Conservation (phyloP, 2,888 invertebrate genomes). For the Erebia epiphron region DNA sequence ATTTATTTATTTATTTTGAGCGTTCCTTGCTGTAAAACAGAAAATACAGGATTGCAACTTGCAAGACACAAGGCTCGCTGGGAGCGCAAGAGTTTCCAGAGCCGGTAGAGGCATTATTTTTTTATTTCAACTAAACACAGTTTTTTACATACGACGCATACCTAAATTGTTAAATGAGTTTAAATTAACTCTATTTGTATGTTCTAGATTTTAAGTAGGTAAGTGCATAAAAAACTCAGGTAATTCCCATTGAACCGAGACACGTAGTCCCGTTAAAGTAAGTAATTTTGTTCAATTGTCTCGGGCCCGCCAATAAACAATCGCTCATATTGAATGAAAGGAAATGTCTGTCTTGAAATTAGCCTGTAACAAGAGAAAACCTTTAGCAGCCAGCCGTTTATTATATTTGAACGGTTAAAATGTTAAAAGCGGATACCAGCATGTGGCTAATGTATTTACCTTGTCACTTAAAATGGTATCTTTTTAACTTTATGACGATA, state of each 20-base stretch:
- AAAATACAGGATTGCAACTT: too few species aligned
- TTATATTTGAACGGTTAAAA: constrained; percentile 74
- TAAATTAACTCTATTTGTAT: too few species aligned
- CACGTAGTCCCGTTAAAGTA: constrained; percentile 65
- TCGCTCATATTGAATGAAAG: constrained; percentile 82
- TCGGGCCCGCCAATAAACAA: constrained; percentile 77
- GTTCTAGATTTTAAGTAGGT: not conserved
- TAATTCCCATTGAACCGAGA: constrained; percentile 46
- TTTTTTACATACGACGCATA: too few species aligned
- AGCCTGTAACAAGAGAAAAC: constrained; percentile 79
- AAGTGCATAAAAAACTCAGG: constrained; percentile 37
- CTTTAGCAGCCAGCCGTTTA: constrained; percentile 73
- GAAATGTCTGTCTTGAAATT: constrained; percentile 81
- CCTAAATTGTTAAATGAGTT: too few species aligned
- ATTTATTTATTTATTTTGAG: too few species aligned
- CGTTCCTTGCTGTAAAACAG: too few species aligned
- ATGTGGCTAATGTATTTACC: constrained; percentile 67
- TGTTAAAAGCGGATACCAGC: constrained; percentile 55
- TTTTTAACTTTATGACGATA: constrained; percentile 45
- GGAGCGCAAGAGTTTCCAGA: too few species aligned
- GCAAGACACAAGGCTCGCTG: too few species aligned
- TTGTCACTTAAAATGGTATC: constrained; percentile 48
- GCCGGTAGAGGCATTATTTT: too few species aligned
- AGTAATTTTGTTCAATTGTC: constrained; percentile 77
- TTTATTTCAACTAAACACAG: too few species aligned